Conservation (phyloP, 2,113 vertebrate genomes). For the Alosa alosa region DNA sequence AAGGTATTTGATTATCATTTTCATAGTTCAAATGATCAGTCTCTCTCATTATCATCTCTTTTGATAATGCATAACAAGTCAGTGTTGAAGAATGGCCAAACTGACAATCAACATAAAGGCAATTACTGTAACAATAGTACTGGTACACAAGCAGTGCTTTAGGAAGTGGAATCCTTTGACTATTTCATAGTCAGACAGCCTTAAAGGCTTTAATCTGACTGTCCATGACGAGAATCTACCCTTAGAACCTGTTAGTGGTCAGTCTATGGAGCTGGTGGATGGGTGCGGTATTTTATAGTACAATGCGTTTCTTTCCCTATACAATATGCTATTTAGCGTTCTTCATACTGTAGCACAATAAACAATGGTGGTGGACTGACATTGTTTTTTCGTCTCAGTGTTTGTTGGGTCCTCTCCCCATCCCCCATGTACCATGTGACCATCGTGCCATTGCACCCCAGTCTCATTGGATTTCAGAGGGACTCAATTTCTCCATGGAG, state of each 20-base stretch:
- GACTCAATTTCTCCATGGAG: slow-evolving; percentile 18
- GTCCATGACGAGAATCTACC: no score
- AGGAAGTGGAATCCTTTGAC: not conserved
- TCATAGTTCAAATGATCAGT: not conserved
- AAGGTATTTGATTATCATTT: not conserved
- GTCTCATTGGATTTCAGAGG: slow-evolving; percentile 34
- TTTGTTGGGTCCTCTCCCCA: not conserved
- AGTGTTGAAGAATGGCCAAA: not conserved
- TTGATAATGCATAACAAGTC: not conserved
- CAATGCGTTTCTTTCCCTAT: no score
- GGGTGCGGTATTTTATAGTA: no score
- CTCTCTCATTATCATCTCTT: not conserved
- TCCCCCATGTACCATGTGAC: not conserved
- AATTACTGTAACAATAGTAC: no score
- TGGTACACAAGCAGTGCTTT: not conserved
- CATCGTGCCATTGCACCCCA: not conserved
- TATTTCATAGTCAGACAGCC: not conserved
- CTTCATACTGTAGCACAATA: not conserved
- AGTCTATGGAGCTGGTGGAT: no score
- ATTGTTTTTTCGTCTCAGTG: not conserved
- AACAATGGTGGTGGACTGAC: not conserved
- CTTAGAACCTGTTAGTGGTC: no score
- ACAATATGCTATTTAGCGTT: no score
- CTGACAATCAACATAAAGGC: not conserved
- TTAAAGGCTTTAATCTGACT: not conserved